These are phyloP conservation scores for Amazonetta brasiliensis DNA, from an alignment of 2,797 vertebrate species.

Conservation along the genomic window DNA sequence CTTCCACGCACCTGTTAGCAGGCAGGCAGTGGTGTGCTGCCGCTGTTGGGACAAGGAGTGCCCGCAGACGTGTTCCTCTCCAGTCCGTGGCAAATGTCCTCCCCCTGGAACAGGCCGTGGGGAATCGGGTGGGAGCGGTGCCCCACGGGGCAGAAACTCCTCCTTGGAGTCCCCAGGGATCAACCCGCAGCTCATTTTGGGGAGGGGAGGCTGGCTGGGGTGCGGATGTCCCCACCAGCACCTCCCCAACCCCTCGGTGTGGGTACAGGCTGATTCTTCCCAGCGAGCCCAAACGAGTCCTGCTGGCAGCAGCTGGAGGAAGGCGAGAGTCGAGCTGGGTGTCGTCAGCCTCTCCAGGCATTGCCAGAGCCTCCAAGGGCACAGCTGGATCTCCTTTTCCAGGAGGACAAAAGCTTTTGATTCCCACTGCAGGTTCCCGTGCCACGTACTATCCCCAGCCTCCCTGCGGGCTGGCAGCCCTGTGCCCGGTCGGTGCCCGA, in stretches of 20 bases:
- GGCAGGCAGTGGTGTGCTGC: background rate
- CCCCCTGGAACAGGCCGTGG: background rate
- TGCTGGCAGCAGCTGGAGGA: background rate
- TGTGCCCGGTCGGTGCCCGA: rapidly evolving
- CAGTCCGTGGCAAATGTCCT: background rate
- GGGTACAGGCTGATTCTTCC: rapidly evolving
- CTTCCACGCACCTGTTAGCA: background rate
- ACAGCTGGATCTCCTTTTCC: background rate
- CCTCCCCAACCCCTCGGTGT: background rate
- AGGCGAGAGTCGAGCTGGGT: background rate
- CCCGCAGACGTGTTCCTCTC: background rate
- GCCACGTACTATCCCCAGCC: rapidly evolving
- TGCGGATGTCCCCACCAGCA: background rate
- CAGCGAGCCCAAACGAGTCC: rapidly evolving
- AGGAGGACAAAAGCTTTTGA: background rate
- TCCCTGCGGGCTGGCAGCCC: background rate
- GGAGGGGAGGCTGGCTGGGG: background rate
- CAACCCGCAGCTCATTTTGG: background rate
- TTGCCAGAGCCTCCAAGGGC: rapidly evolving
- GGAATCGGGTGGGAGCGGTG: background rate
- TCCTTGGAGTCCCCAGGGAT: background rate
- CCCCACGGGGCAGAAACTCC: rapidly evolving
- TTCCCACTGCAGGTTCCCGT: rapidly evolving
- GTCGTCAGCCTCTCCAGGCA: rapidly evolving
- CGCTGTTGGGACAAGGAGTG: background rate